These are phyloP conservation scores for Ditylenchus weischeri DNA, from an alignment of 2,888 invertebrate genomes.

Conservation along the genomic window DNA sequence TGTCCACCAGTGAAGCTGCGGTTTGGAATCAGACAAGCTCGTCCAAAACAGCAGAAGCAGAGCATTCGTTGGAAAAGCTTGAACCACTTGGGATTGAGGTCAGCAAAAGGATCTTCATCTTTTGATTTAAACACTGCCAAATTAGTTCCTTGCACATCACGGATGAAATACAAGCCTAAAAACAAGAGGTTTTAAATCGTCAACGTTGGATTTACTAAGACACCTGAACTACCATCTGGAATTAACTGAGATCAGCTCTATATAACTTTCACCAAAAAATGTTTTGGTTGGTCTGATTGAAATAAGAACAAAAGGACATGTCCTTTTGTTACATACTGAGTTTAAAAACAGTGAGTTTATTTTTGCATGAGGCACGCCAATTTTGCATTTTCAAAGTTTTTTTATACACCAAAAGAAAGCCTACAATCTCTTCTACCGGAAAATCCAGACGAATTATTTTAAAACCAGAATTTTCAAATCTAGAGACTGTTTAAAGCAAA, in stretches of 20 bases:
- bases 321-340: no score
- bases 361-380: no score
- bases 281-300: no score
- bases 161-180: conserved; percentile 97
- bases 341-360: no score
- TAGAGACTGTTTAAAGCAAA: no score
- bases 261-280: no score
- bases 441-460: no score
- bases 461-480: no score
- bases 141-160: conserved; percentile 73
- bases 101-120: conserved; percentile 97
- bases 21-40: conserved; percentile 97
- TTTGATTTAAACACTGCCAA: conserved; percentile 97
- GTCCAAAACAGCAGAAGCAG: conserved; percentile 89
- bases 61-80: conserved; percentile 84
- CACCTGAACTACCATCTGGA: conserved; percentile 47
- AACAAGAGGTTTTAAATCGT: background rate
- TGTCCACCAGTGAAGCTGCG: conserved; percentile 93
- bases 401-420: no score
- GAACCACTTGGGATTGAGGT: conserved; percentile 97
- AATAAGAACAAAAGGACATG: no score
- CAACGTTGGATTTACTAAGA: background rate
- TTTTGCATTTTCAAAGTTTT: no score
- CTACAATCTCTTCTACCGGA: no score
- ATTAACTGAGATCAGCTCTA: conserved; percentile 49